Conservation (phyloP, 2,113 vertebrate genomes). For the Siniperca chuatsi region DNA sequence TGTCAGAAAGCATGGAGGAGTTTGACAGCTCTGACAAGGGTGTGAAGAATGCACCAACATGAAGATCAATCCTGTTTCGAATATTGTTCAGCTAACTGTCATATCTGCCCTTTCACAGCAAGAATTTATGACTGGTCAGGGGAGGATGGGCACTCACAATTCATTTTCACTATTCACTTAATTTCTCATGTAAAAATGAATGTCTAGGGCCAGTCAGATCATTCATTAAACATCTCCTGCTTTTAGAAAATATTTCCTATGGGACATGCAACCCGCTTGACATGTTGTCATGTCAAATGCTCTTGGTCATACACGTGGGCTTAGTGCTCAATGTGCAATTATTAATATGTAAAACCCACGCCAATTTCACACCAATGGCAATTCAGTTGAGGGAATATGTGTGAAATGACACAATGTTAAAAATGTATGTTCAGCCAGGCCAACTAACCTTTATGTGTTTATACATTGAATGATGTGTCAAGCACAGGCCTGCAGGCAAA, state of each 20-base stretch:
- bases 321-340: background rate
- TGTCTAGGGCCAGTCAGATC: conserved; percentile 18
- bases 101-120: conserved; percentile 74
- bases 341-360: background rate
- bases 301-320: background rate
- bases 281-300: conserved; percentile 9
- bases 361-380: conserved; percentile 2
- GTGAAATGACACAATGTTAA: conserved; percentile 26
- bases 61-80: conserved; percentile 77
- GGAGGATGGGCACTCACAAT: conserved; percentile 51
- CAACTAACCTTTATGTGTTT: conserved; percentile 24
- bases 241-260: conserved; percentile 13
- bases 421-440: conserved; percentile 28
- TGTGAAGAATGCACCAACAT: conserved; percentile 73
- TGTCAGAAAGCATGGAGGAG: conserved; percentile 62
- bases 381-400: conserved; percentile 1
- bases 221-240: conserved; percentile 38
- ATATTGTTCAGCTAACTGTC: conserved; percentile 73
- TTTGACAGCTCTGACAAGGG: conserved; percentile 79
- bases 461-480: conserved; percentile 26
- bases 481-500: conserved; percentile 49
- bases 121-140: conserved; percentile 72
- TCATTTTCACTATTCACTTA: conserved; percentile 59
- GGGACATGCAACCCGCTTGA: conserved; percentile 12
- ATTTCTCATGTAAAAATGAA: conserved; percentile 49